A percentile compares a stretch with the other conserved stretches of the same genome.
Conservation (phyloP, 2,888 invertebrate genomes). For the Agrochola macilenta region DNA sequence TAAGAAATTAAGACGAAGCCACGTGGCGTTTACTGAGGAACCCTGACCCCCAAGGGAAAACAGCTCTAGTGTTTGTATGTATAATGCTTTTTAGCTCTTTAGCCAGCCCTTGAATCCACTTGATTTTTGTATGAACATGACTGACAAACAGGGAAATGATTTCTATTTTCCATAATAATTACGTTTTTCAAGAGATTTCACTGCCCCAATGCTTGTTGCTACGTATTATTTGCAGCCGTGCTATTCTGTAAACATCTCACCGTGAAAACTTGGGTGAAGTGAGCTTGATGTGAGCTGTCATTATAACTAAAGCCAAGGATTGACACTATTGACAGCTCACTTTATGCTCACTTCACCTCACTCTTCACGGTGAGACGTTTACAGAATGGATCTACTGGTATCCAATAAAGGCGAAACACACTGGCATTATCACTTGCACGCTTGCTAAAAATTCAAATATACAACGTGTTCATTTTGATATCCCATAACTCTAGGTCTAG, state of each 20-base stretch:
- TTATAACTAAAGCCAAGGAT: too few species aligned
- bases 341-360: too few species aligned
- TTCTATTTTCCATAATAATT: neutral
- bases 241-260: too few species aligned
- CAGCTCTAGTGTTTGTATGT: conserved; percentile 6
- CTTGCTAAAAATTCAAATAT: neutral
- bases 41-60: neutral
- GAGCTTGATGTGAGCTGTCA: too few species aligned
- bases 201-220: neutral
- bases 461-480: too few species aligned
- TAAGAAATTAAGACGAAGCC: neutral
- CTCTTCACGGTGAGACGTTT: too few species aligned
- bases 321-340: too few species aligned
- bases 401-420: neutral
- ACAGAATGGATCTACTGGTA: too few species aligned
- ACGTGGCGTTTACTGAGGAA: neutral
- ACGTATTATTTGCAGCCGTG: neutral
- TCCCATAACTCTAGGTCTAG: too few species aligned
- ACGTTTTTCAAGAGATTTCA: neutral
- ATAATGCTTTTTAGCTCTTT: neutral
- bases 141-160: neutral
- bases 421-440: neutral
- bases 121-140: neutral
- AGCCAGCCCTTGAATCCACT: neutral
- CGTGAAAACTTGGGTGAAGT: too few species aligned